These are phyloP conservation scores for Sclerodermus sp. DNA, from an alignment of 2,888 invertebrate genomes.

Conservation along the genomic window DNA sequence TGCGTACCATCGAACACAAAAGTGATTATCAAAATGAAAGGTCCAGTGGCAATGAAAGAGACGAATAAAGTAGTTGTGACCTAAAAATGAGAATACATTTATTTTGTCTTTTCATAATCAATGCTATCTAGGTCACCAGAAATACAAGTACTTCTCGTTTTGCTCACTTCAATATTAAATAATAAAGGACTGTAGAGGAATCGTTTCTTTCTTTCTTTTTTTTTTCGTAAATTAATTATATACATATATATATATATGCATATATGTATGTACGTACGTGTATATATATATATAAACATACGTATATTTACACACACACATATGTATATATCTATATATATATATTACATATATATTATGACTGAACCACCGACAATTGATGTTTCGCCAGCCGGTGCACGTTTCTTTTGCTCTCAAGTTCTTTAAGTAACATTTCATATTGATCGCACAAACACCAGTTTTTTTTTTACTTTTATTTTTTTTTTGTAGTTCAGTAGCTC, in stretches of 20 bases:
- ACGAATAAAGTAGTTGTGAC: slow-evolving; percentile 61
- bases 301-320: neutral
- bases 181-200: slow-evolving; percentile 56
- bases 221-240: slow-evolving; percentile 45
- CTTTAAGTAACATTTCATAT: slow-evolving; percentile 51
- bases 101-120: slow-evolving; percentile 71
- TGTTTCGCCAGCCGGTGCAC: slow-evolving; percentile 1
- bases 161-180: slow-evolving; percentile 45
- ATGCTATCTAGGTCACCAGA: slow-evolving; percentile 59
- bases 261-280: slow-evolving; percentile 16
- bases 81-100: slow-evolving; percentile 76
- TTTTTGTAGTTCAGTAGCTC: slow-evolving; percentile 31
- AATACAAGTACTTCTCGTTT: slow-evolving; percentile 55
- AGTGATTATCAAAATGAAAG: slow-evolving; percentile 27
- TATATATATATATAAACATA: slow-evolving; percentile 12
- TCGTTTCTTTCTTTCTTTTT: slow-evolving; percentile 41
- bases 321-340: slow-evolving; percentile 17
- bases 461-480: slow-evolving; percentile 26
- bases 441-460: slow-evolving; percentile 47
- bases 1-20: slow-evolving; percentile 20
- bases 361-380: slow-evolving; percentile 50
- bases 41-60: slow-evolving; percentile 43
- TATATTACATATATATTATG: slow-evolving; percentile 58
- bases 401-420: slow-evolving; percentile 25
- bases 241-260: slow-evolving; percentile 27